phyloP scores from a whole-genome alignment of 2,797 vertebrate species.

The Hipposideros larvatus region DNA sequence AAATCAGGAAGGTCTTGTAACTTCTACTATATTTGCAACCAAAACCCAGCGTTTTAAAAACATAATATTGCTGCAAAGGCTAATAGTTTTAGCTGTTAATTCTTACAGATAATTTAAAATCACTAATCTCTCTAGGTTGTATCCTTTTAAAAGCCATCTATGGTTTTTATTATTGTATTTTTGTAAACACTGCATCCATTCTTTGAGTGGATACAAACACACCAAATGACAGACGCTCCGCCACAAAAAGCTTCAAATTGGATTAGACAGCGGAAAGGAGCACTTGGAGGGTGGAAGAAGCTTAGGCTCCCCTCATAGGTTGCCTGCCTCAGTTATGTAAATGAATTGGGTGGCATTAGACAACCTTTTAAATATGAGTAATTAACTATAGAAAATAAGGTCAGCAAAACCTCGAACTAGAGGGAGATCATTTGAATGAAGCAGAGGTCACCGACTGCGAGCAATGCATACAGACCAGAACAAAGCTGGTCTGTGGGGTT shows the following conservation, averaged over 20 bases:
- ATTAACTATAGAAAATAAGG: slow-evolving; percentile 76
- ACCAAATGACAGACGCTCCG: slow-evolving; percentile 17
- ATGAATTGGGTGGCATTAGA: slow-evolving; percentile 68
- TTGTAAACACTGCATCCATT: slow-evolving; percentile 57
- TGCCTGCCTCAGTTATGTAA: slow-evolving; percentile 75
- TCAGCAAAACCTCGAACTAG: slow-evolving; percentile 64
- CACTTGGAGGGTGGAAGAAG: slow-evolving; percentile 44
- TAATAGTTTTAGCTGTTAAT: slow-evolving; percentile 10
- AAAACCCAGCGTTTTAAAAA: neutral
- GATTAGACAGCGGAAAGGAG: slow-evolving; percentile 70
- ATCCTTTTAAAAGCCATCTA: neutral
- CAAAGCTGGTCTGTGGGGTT: neutral
- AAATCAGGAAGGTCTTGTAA: neutral
- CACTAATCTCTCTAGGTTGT: slow-evolving; percentile 8
- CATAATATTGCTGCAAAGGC: neutral
- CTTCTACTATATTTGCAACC: neutral
- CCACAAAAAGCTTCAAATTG: slow-evolving; percentile 74
- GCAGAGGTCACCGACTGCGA: neutral
- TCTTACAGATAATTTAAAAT: slow-evolving; percentile 24
- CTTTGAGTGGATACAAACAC: slow-evolving; percentile 50
- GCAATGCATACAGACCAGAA: neutral
- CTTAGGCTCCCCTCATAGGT: slow-evolving; percentile 44
- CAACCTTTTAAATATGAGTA: slow-evolving; percentile 78
- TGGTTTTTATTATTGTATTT: slow-evolving; percentile 57
- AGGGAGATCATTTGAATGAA: slow-evolving; percentile 31